Base-by-base conservation (phyloP, 2,888 invertebrate species). In the Cryptophagus acutangulus region DNA sequence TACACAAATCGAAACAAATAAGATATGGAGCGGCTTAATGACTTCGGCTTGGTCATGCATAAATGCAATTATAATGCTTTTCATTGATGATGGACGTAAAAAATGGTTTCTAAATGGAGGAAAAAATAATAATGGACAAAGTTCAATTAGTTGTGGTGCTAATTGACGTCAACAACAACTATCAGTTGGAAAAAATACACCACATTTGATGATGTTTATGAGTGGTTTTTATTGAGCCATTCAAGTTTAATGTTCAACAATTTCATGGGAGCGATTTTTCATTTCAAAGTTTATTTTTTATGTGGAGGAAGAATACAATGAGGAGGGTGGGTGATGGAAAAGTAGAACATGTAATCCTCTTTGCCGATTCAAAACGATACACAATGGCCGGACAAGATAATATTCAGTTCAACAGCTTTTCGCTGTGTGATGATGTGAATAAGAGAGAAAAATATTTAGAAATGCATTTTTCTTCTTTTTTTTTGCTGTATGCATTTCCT, bases 361-460 rank as follows among this genome's bases (percentile, higher is more conserved):
- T 51, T 49, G 26, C 41, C 38, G 45, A 48, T 48, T 50, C 48
- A 43, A n/a, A 36, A 38, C 48, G 51, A 41, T 41, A 45, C 36
- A 51, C 48, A 51, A 51, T 48, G 33, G 42, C 47, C 43, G 52
- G 52, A 52, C 55, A 51, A 51, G 55, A 55, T 55, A 53, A 53
- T 52, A 52, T 55, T 47, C 50, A 51, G 41, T 45, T 31, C 9
- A 31, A 12, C 26, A 13, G 26, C 12, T 26, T 26, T 13, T 26
- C 10, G n/a, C n/a, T 26, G 12, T 4, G n/a, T 12, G 26, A 26
- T n/a, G 20, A 8, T 20, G 26, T 8, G 26, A 13, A 26, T 12
- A 26, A 26, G 12, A 26, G 26, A n/a, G 9, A 20, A 20, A 20
- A 9, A 20, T 20, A 9, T 20, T 5, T 9, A 20, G 9, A 20